Evolutionary conservation across 1,140 invertebrate genomes (phyloP), one percentile per base, ranked within the genome.

Genomic region (Acyrthosiphon pisum): DNA sequence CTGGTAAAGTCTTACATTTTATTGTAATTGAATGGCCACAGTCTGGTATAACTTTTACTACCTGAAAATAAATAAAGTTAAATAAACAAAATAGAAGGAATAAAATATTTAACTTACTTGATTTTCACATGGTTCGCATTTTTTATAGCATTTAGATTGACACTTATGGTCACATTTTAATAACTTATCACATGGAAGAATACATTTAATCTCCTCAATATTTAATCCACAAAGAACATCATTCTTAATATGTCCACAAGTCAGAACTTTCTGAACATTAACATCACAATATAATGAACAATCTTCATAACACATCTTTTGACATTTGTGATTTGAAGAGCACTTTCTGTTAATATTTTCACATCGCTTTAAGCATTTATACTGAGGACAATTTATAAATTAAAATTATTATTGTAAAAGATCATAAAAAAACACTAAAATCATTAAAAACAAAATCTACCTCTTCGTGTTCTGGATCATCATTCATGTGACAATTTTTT

Each of bases 251-350:
- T 92, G 91, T 2, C 76, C 91, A 92, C 91, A 92, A 37, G 23
- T 35, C 37, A 92, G 48, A 26, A 1, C 26, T 84, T 84, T 92
- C 0, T 92, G 26, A 37, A 92, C n/a, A 41, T 53, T 83, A 53
- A 92, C 48, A 44, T 60, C 93, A 89, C 83, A 88, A 46, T 46
- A 46, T 30, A 44, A 53, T 60, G 90, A 44, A 94, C 96, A 96
- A 35, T 94, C 94, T 94, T 96, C 95, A 94, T 94, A 95, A 94
- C 96, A 96, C 23, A 93, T 81, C 94, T 95, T 96, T 0, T 94
- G 89, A 91, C 96, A 96, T 48, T 94, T 94, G 93, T 96, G 96
- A 41, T 95, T 94, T 2, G 95, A 94, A 37, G 93, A 83, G 6
- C 94, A 95, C 94, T 96, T 96, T 22, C 95, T 95, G 44, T 94